phyloP scores from a whole-genome alignment of 2,113 vertebrate species.

The Archocentrus centrarchus region DNA sequence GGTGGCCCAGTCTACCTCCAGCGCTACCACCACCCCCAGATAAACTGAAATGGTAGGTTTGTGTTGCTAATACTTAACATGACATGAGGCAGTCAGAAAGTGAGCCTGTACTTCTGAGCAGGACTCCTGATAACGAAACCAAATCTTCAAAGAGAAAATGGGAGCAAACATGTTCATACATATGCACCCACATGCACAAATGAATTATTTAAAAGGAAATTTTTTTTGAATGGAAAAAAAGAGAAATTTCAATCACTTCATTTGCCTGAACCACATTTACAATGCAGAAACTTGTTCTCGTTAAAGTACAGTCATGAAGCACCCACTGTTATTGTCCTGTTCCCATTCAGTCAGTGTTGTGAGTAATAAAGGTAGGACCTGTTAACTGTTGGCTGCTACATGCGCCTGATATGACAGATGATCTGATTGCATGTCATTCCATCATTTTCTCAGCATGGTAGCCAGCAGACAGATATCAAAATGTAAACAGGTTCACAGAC shows the following conservation, averaged over 20 bases:
- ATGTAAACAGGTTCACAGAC: neutral
- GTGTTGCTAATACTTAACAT: neutral
- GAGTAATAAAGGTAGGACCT: slow-evolving; percentile 40
- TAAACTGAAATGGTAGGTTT: neutral
- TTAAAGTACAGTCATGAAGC: slow-evolving; percentile 7
- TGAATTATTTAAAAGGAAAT: slow-evolving; percentile 58
- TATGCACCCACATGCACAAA: slow-evolving; percentile 18
- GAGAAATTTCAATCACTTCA: slow-evolving; percentile 48
- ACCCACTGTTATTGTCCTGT: slow-evolving; percentile 37
- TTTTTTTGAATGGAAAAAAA: slow-evolving; percentile 57
- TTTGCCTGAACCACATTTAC: slow-evolving; percentile 39
- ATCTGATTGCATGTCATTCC: slow-evolving; percentile 31
- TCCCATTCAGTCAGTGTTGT: slow-evolving; percentile 69
- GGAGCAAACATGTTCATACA: neutral
- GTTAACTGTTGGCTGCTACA: slow-evolving; percentile 46
- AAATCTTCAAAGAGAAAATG: slow-evolving; percentile 20
- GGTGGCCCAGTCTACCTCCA: no score
- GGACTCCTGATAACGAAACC: slow-evolving; percentile 1
- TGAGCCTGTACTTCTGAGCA: slow-evolving; percentile 4
- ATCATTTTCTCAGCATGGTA: slow-evolving; percentile 29
- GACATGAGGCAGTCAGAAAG: neutral
- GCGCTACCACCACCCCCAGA: no score
- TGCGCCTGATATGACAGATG: slow-evolving; percentile 59
- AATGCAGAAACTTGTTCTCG: neutral
- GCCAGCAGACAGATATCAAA: slow-evolving; percentile 15